Percentiles rank a stretch among this genome's conserved stretches.
Evolutionary conservation across 2,888 invertebrate species (phyloP).

Genomic region (Prionchulus punctatus): DNA sequence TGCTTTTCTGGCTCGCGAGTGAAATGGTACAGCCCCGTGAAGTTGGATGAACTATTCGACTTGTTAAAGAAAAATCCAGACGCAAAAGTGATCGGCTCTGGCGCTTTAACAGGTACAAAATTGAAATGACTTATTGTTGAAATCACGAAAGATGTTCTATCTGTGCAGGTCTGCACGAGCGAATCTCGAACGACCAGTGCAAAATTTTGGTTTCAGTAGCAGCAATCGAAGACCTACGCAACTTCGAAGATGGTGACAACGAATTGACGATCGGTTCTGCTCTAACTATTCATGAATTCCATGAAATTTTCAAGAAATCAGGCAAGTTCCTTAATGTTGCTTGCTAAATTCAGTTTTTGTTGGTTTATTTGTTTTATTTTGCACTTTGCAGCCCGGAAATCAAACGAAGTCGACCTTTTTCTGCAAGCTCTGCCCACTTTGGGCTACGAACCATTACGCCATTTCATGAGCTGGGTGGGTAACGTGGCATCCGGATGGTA

Average conservation of each 20-base stretch:
- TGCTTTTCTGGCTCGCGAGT: background rate
- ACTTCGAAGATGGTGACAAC: background rate
- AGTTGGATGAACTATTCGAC: background rate
- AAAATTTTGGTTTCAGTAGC: too few relatives aligned
- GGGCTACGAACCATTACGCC: background rate
- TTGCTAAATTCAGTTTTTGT: too few relatives aligned
- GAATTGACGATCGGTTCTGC: background rate
- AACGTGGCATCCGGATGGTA: background rate
- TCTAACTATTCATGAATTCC: background rate
- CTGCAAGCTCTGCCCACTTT: too few relatives aligned
- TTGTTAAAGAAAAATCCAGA: background rate
- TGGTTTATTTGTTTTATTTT: too few relatives aligned
- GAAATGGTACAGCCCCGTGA: background rate
- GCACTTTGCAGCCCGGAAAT: too few relatives aligned
- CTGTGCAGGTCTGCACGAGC: too few relatives aligned
- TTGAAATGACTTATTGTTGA: too few relatives aligned
- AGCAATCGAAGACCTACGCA: background rate
- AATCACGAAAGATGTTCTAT: too few relatives aligned
- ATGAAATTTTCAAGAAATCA: too few relatives aligned
- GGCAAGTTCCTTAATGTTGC: too few relatives aligned
- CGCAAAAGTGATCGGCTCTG: background rate
- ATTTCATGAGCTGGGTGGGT: background rate
- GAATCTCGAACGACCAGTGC: too few relatives aligned
- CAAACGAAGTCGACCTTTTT: too few relatives aligned
- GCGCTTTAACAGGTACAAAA: background rate